Evolutionary conservation across 2,113 vertebrate genomes (phyloP), one percentile per base, ranked within the genome.

Genomic region (Cynoglossus semilaevis): DNA sequence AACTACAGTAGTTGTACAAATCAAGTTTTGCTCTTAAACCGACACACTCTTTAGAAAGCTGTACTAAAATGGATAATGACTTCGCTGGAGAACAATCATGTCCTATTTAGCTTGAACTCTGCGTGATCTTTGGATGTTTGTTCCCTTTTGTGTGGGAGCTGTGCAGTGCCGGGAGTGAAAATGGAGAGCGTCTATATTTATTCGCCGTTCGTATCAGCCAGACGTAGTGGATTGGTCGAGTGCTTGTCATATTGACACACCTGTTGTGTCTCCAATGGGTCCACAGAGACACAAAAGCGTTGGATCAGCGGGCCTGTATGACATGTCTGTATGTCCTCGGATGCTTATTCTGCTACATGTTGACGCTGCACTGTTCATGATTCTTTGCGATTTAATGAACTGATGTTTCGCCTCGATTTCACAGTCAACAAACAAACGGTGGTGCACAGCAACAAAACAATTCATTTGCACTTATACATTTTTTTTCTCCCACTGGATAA

Each of bases 221-320:
- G 65, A 72, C 74, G 42, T 6, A 29, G 71, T 64, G 68, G 71
- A 81, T 63, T 36, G 78, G 72, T 49, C 82, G 74, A 83, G 76
- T 77, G 76, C 80, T 56, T 71, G 74, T 81, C 63, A 56, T 88
- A 84, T 88, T 90, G 83, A 90, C 87, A 88, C 85, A 89, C 86
- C 88, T 90, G 88, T 86, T 84, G 79, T 76, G 70, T 80, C 72
- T 67, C 79, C 73, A 74, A 42, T 78, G 79, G 67, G 73, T 62
- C 79, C 74, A 69, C 63, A 51, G 72, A 77, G 82, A 83, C 72
- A 88, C 85, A 87, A 83, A 75, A 79, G 70, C 76, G 44, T 58
- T 40, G 58, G 56, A 63, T 63, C 13, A n/a, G 46, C 17, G 11
- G 44, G 29, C 36, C 53, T 19, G 47, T n/a, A 10, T 51, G 59